Evolutionary conservation across 2,888 invertebrate genomes (phyloP), one percentile per base, ranked within the genome.

Genomic region (Apodemia hepburni): DNA sequence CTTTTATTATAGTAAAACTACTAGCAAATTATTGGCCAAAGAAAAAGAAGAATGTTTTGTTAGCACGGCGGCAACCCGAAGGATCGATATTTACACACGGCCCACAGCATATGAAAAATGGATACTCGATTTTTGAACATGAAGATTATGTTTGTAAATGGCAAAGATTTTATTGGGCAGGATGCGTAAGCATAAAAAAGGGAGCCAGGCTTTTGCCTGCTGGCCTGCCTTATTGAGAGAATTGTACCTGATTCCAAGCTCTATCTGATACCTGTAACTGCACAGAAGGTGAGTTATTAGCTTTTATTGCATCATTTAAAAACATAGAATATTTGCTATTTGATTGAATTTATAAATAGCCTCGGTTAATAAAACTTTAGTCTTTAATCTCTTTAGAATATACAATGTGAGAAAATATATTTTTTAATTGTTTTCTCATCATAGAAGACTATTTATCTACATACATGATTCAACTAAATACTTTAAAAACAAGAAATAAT

Each of bases 131-230:
- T 85, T 81, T 71, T 81, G 78, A 82, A 75, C 79, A 82, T 76
- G 76, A 81, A 79, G 81, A 81, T 84, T 81, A 80, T 84, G 82
- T 87, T 89, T 84, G 80, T 79, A 82, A 82, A 80, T 82, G 81
- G 78, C 80, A 84, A 80, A 80, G 76, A 83, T 76, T 82, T 80
- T 82, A 80, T 78, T 71, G 83, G 83, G 79, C 89, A 91, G 81
- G 77, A 92, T 92, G 92, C 90, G 92, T 92, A 91, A 91, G 79
- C 87, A 89, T 82, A 91, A 90, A 81, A 86, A 81, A 84, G 84
- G 81, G 78, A 83, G 81, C 76, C 86, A 84, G 91, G 91, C 92
- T 72, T 73, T 75, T 72, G 90, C 90, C 90, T 89, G 88, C 82
- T 77, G 85, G 82, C 84, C 85, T 77, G 84, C 84, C 79, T 81